Percentiles rank a stretch among this genome's conserved stretches.
Evolutionary conservation across 1,140 invertebrate genomes (phyloP).

Genomic region (Halotydeus destructor): DNA sequence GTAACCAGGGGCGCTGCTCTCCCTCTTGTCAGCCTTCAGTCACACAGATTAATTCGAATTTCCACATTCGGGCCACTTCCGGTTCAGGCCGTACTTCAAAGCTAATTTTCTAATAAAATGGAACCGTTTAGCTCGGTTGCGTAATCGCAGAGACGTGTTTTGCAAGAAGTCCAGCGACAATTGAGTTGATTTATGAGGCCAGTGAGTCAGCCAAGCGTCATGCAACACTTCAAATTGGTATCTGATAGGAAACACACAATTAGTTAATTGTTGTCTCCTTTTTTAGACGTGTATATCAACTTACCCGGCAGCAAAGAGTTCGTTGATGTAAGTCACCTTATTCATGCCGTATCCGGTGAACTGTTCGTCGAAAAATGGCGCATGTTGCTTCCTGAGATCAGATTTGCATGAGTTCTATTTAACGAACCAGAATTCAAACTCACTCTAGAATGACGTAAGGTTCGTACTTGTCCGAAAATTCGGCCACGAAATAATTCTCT

Average conservation of each 20-base stretch:
- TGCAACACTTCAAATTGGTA: conserved; percentile 18
- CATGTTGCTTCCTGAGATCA: conserved; percentile 13
- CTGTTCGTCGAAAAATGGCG: conserved; percentile 18
- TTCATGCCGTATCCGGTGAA: conserved; percentile 22
- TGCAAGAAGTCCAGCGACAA: conserved; percentile 17
- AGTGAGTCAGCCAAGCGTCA: conserved; percentile 19
- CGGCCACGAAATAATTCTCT: conserved; percentile 15
- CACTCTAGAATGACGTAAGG: conserved; percentile 19
- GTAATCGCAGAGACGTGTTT: conserved; percentile 16
- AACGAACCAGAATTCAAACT: conserved; percentile 2
- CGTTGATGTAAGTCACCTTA: conserved; percentile 20
- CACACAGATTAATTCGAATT: too few species aligned
- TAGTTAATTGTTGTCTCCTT: background rate
- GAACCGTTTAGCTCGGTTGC: conserved; percentile 17
- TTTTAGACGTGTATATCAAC: conserved; percentile 1
- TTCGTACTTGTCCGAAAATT: conserved; percentile 20
- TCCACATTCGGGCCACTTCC: too few species aligned
- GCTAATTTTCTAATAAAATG: conserved; percentile 18
- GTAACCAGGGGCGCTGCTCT: too few species aligned
- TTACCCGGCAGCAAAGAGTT: conserved; percentile 19
- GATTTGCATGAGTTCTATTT: background rate
- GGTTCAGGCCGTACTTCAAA: conserved; percentile 13
- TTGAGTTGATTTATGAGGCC: conserved; percentile 17
- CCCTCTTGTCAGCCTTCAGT: too few species aligned
- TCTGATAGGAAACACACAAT: conserved; percentile 8